Conservation (phyloP, 2,113 vertebrate species). For the Ciconia boyciana region DNA sequence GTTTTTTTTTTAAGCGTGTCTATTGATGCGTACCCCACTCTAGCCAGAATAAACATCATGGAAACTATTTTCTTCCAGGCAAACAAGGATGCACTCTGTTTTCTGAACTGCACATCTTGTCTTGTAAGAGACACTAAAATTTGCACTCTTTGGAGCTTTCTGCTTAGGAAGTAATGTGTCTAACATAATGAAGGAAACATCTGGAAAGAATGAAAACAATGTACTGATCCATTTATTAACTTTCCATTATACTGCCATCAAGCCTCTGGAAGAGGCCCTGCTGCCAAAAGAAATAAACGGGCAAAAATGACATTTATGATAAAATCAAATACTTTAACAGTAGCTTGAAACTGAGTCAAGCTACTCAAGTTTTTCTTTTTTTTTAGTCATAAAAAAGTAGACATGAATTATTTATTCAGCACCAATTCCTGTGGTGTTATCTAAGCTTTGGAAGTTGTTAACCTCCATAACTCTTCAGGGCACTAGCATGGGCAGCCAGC, state of each 20-base stretch:
- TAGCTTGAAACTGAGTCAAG: background rate
- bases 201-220: background rate
- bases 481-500: background rate
- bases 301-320: background rate
- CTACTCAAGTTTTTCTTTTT: background rate
- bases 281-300: background rate
- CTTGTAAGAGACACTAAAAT: background rate
- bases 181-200: background rate
- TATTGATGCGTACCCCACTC: background rate
- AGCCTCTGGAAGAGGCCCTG: background rate
- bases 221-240: slow-evolving; percentile 7
- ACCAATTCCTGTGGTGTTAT: background rate
- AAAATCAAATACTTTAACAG: background rate
- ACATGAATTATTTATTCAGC: slow-evolving; percentile 9
- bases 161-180: background rate
- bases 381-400: background rate
- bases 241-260: background rate
- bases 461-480: background rate
- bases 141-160: background rate
- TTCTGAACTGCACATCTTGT: background rate
- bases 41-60: background rate
- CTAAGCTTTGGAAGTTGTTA: background rate
- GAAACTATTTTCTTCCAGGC: background rate
- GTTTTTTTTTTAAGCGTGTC: background rate
- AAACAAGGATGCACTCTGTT: background rate